Evolutionary conservation across 2,888 invertebrate genomes (phyloP), one percentile per base, ranked within the genome.

Genomic region (Miltochrista miniata): DNA sequence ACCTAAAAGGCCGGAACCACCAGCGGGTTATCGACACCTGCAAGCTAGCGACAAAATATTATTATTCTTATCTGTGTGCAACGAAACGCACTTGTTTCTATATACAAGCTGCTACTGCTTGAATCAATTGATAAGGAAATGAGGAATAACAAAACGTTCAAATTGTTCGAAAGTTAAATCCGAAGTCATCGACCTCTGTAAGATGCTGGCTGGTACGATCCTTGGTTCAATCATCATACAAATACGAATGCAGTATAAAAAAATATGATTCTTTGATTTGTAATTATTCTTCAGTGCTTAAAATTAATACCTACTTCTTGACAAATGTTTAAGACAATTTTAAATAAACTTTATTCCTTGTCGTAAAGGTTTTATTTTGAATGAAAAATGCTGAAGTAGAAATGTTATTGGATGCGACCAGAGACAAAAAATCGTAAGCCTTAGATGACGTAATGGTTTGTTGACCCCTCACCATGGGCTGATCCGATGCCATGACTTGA

Each of bases 401-500:
- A 42, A 14, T 40, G 13, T 45, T 18, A 7, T 44, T 24, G 39
- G 44, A 44, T 36, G 44, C 31, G 40, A 53, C 43, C 54, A 54
- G 31, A 37, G 42, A 12, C 51, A 51, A 55, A 53, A 56, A 53
- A 61, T 55, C 52, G 48, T 64, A 66, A 63, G 63, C 59, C 74
- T 75, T 79, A 81, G 83, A 82, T 88, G 87, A 87, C 87, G 89
- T 81, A 82, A 87, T 64, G 67, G 87, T 76, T 57, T 83, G 65
- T 59, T 77, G 83, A 84, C 74, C 85, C 61, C 62, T 70, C 72
- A 73, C 77, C 80, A 81, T 78, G 76, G 70, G 66, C 59, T 74
- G 75, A 76, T 79, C 75, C 71, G 67, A 68, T 67, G 64, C 74
- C 78, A 83, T 81, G 79, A 68, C 64, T 76, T 64, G 78, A 78